Evolutionary conservation across 2,113 vertebrate genomes (phyloP), one percentile per base, ranked within the genome.

Genomic region (Pachyramphus minor): DNA sequence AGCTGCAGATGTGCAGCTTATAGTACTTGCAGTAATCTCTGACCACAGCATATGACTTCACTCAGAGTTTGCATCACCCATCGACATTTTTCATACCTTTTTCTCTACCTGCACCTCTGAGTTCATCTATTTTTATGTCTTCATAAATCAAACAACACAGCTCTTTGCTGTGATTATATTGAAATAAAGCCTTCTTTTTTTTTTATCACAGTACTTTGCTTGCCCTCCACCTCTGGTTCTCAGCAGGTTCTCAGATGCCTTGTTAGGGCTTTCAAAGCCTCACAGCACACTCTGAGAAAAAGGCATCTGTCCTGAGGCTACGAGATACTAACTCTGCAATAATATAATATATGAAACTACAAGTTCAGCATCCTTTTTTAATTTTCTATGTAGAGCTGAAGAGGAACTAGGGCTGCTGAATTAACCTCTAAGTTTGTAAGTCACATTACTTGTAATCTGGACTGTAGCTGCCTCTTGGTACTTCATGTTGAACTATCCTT

Each of bases 141-240:
- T 93, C 77, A 50, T 96, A 97, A 97, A 96, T 96, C 96, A 97
- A 96, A 81, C 63, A 75, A 68, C 75, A 84, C 62, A 90, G 73
- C 71, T 91, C 55, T 56, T 87, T 91, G 92, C 89, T 95, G 49
- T 60, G 91, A 93, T 83, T 75, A 52, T 62, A 87, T 23, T 95
- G 94, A 97, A 97, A 94, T 85, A 94, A 96, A 97, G 41, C 14
- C 39, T 11, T 62, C 12, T 68, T 24, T 47, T 68, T 24, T 47
- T 89, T 87, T 68, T 41, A 49, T 82, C 76, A 64, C 73, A 94
- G 83, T 58, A 39, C 50, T 97, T 90, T 74, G 63, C 37, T 90
- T 96, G 94, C 91, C 92, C 88, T 95, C 78, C 76, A 91, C 28
- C 35, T 92, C 90, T 91, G 89, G 82, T 85, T 97, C 87, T 95